phyloP scores from a whole-genome alignment of 2,113 vertebrate genomes.

The Alethe castanea region DNA sequence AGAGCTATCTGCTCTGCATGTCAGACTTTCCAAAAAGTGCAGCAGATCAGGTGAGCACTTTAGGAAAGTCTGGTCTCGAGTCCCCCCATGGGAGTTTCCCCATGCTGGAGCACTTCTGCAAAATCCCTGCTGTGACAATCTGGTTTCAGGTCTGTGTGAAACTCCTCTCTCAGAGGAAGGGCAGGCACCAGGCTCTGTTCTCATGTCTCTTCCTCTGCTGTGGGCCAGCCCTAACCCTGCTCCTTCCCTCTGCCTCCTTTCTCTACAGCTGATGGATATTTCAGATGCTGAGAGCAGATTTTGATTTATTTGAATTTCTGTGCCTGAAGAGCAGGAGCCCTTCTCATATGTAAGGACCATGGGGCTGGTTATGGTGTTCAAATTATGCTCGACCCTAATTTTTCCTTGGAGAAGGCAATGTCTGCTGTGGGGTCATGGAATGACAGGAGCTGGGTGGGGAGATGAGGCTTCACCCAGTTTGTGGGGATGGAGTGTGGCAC shows the following conservation, averaged over 20 bases:
- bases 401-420: neutral
- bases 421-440: neutral
- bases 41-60: neutral
- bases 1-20: neutral
- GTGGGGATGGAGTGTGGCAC: no score
- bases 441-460: neutral
- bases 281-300: neutral
- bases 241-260: neutral
- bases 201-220: neutral
- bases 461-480: neutral
- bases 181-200: neutral
- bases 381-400: fast-evolving
- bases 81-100: neutral
- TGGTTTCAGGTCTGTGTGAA: neutral
- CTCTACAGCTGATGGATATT: neutral
- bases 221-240: neutral
- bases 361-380: neutral
- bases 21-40: slow-evolving; percentile 47
- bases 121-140: neutral
- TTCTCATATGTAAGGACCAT: neutral
- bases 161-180: neutral
- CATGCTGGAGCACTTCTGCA: neutral
- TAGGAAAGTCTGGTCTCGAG: slow-evolving; percentile 9
- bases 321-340: neutral
- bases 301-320: neutral